Evolutionary conservation across 2,113 vertebrate species (phyloP).

Genomic region (Hyaena hyaena): DNA sequence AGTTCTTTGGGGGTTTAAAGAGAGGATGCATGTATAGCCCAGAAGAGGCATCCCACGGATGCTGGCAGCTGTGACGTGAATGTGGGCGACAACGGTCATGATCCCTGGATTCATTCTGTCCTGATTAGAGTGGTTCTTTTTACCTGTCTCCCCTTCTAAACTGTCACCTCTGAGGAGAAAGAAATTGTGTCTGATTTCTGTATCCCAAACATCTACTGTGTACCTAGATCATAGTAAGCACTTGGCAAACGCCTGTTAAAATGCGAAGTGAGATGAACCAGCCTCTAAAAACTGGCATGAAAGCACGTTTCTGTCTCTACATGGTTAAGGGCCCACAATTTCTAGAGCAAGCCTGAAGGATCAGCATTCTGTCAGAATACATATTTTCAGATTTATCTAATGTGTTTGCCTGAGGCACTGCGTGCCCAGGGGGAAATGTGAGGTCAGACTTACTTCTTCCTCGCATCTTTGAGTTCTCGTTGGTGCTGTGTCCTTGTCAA

Average conservation of each 20-base stretch:
- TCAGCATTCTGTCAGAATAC: not conserved
- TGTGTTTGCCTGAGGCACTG: rapidly evolving
- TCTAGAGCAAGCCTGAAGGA: not conserved
- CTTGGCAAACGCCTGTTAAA: not conserved
- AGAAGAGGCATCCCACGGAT: rapidly evolving
- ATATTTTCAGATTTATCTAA: not conserved
- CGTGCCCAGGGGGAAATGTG: rapidly evolving
- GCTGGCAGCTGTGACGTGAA: rapidly evolving
- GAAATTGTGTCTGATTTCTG: not conserved
- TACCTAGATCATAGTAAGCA: too few species aligned
- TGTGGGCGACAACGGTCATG: rapidly evolving
- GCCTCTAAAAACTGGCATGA: not conserved
- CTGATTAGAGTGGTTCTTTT: not conserved
- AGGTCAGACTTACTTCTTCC: not conserved
- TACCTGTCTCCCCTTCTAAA: not conserved
- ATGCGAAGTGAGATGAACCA: not conserved
- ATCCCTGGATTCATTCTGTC: not conserved
- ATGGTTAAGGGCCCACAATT: not conserved
- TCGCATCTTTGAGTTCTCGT: not conserved
- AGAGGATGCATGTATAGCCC: rapidly evolving
- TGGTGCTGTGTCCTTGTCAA: not conserved
- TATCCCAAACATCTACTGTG: not conserved
- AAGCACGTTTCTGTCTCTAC: not conserved
- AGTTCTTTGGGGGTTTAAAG: not conserved
- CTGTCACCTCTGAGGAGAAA: not conserved